phyloP scores from a whole-genome alignment of 2,113 vertebrate species.

The Odontophorus gujanensis region DNA sequence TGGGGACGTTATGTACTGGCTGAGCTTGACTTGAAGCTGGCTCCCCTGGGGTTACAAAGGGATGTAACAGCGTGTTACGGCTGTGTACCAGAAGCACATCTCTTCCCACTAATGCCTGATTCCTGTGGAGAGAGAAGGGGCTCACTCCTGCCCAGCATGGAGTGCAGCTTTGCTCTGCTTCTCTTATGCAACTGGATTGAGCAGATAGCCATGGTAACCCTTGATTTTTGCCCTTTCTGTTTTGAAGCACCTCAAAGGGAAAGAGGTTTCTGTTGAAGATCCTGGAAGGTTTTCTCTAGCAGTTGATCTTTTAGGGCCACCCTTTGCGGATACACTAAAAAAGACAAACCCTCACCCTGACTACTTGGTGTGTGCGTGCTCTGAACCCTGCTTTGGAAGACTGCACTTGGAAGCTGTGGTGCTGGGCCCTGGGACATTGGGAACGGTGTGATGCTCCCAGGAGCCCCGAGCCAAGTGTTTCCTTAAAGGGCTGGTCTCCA shows the following conservation, averaged over 20 bases:
- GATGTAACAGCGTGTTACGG: background rate
- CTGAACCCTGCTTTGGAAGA: conserved; percentile 59
- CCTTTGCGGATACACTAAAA: background rate
- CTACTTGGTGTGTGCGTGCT: background rate
- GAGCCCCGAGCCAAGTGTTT: background rate
- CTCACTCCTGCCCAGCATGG: background rate
- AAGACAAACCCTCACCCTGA: background rate
- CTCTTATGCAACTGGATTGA: background rate
- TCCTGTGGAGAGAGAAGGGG: background rate
- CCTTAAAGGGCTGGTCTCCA: conserved; percentile 47
- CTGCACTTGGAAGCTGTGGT: background rate
- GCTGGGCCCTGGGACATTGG: background rate
- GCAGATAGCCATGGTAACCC: background rate
- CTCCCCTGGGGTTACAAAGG: background rate
- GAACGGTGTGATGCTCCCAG: background rate
- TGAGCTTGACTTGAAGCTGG: background rate
- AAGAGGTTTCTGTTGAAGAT: background rate
- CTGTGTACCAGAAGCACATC: background rate
- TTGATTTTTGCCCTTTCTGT: background rate
- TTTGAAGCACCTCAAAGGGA: background rate
- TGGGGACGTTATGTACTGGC: background rate
- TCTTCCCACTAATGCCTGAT: background rate
- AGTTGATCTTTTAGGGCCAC: background rate
- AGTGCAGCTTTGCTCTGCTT: background rate
- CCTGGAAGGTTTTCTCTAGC: conserved; percentile 5